These are phyloP conservation scores for Synanthedon myopaeformis DNA, from an alignment of 2,888 invertebrate genomes.

Conservation along the genomic window DNA sequence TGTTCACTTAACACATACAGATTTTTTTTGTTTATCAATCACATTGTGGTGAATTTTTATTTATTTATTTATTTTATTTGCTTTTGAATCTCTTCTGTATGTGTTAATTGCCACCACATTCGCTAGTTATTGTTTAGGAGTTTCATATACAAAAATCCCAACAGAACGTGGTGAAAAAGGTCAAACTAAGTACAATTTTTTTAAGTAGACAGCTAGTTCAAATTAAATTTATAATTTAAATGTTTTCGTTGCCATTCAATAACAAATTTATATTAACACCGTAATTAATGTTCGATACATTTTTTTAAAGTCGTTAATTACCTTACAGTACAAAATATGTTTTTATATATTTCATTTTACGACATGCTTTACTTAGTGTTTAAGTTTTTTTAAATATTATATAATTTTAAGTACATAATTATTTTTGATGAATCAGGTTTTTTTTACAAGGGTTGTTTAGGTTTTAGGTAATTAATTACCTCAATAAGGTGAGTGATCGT, in stretches of 20 bases:
- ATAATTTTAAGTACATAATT: constrained; percentile 23
- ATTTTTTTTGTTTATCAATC: too few species aligned
- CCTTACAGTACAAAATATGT: constrained; percentile 67
- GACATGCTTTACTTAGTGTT: constrained; percentile 63
- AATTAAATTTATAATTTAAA: constrained; percentile 9
- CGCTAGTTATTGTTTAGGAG: too few species aligned
- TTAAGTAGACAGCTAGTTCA: constrained; percentile 26
- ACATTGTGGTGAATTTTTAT: too few species aligned
- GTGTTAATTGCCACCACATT: too few species aligned
- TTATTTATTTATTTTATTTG: too few species aligned
- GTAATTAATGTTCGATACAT: constrained; percentile 5
- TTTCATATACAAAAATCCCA: background rate
- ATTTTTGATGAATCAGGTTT: constrained; percentile 7
- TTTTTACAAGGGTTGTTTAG: constrained; percentile 36
- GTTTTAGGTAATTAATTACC: constrained; percentile 47
- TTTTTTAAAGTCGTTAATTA: constrained; percentile 26
- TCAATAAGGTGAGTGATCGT: constrained; percentile 43
- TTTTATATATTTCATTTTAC: constrained; percentile 55
- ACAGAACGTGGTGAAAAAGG: constrained; percentile 4
- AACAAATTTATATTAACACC: constrained; percentile 11
- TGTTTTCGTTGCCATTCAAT: constrained; percentile 26
- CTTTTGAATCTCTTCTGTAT: too few species aligned
- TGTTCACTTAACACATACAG: too few species aligned
- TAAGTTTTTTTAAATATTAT: constrained; percentile 26
- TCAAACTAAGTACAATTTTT: constrained; percentile 13